Conservation (phyloP, 2,888 invertebrate species). For the Andrena camellia region DNA sequence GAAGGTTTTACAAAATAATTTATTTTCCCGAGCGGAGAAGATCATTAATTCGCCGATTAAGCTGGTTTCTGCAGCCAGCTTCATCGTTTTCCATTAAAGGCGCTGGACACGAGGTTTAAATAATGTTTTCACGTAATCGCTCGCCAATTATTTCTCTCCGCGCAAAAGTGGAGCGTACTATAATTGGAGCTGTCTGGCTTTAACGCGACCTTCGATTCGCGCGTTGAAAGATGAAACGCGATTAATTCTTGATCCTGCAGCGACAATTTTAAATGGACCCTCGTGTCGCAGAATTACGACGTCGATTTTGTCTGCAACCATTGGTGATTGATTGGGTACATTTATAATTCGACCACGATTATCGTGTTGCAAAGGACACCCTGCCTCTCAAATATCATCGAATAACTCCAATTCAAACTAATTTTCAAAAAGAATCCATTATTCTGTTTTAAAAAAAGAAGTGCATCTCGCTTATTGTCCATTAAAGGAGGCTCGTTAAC, state of each 20-base stretch:
- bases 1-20: not conserved
- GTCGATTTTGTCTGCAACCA: not conserved
- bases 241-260: not conserved
- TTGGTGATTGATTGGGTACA: not conserved
- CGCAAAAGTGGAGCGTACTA: slow-evolving; percentile 20
- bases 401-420: not conserved
- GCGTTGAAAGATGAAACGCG: slow-evolving; percentile 8
- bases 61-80: not conserved
- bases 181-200: slow-evolving; percentile 12
- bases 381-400: too few relatives aligned
- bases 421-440: slow-evolving; percentile 1
- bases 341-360: not conserved
- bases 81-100: slow-evolving; percentile 8
- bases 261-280: not conserved
- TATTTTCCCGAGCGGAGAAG: not conserved
- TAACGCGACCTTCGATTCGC: not conserved
- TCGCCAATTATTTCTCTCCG: slow-evolving; percentile 18
- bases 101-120: slow-evolving; percentile 21
- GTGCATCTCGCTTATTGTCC: not conserved
- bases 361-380: not conserved
- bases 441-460: not conserved
- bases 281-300: slow-evolving; percentile 6
- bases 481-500: not conserved
- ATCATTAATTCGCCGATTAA: not conserved
- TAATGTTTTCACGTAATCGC: slow-evolving; percentile 39